Evolutionary conservation across 2,113 vertebrate genomes (phyloP).

Genomic region (Sclerurus mexicanus): DNA sequence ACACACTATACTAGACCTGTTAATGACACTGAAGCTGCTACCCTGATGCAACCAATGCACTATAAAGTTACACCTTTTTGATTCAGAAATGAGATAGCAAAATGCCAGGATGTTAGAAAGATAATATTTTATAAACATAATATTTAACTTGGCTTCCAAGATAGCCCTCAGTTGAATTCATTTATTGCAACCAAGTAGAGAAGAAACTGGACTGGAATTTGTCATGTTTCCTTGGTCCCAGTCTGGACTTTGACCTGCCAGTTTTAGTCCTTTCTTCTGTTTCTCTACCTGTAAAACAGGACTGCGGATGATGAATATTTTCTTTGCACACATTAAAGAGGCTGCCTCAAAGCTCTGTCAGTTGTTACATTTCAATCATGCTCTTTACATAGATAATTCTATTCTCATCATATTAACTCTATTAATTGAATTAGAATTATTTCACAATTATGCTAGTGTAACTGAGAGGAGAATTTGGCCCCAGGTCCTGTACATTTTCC

Average conservation of each 20-base stretch:
- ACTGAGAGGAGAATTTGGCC: slow-evolving; percentile 32
- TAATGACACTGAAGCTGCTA: not conserved
- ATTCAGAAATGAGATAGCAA: not conserved
- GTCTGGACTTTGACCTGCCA: not conserved
- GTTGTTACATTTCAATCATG: not conserved
- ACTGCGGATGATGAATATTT: not conserved
- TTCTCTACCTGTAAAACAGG: not conserved
- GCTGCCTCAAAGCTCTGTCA: not conserved
- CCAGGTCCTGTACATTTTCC: not conserved
- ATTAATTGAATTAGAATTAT: slow-evolving; percentile 49
- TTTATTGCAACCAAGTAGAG: not conserved
- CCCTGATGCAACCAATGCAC: not conserved
- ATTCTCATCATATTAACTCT: slow-evolving; percentile 18
- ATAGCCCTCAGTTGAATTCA: not conserved
- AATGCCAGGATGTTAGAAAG: not conserved
- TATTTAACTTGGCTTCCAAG: not conserved
- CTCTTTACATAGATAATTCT: not conserved
- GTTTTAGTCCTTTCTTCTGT: not conserved
- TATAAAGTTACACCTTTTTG: not conserved
- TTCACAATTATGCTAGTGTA: slow-evolving; percentile 19
- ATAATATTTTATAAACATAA: not conserved
- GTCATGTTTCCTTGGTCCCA: not conserved
- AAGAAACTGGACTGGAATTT: not conserved
- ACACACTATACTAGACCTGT: not conserved
- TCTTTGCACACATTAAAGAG: not conserved